Evolutionary conservation across 1,140 invertebrate genomes (phyloP).

Genomic region (Plectrocnemia conspersa): DNA sequence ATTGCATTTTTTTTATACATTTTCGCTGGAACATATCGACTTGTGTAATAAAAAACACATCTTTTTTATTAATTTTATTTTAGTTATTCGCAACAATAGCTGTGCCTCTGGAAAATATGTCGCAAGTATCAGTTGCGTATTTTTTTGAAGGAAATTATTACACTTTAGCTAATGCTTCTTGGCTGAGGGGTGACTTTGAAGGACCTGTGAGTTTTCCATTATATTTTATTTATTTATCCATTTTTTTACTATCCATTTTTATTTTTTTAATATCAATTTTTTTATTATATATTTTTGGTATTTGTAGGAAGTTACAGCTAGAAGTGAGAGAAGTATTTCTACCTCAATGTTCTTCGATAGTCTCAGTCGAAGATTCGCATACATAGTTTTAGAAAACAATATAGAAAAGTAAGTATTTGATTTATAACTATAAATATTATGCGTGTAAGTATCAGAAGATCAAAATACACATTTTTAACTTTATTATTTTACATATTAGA

Average conservation of each 20-base stretch:
- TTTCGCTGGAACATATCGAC: no score
- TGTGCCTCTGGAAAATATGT: conserved; percentile 40
- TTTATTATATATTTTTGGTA: background rate
- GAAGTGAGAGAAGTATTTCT: conserved; percentile 21
- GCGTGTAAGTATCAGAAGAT: no score
- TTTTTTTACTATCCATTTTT: conserved; percentile 8
- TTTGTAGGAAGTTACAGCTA: conserved; percentile 11
- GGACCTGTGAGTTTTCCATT: conserved; percentile 38
- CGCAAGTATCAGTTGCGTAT: conserved; percentile 44
- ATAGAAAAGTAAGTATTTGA: conserved; percentile 26
- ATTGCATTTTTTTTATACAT: no score
- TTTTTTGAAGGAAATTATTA: conserved; percentile 50
- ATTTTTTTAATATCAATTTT: background rate
- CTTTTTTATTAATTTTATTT: conserved; percentile 13
- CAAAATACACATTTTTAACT: no score
- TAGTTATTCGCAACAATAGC: conserved; percentile 46
- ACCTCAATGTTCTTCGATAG: conserved; percentile 7
- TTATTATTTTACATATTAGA: no score
- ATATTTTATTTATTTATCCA: background rate
- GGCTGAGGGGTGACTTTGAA: conserved; percentile 43
- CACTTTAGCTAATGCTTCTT: conserved; percentile 43
- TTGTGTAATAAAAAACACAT: background rate
- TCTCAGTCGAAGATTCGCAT: conserved; percentile 28
- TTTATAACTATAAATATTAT: no score
- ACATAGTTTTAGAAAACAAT: conserved; percentile 31